A percentile compares a stretch with the other conserved stretches of the same genome.
Conservation (phyloP, 2,797 vertebrate genomes). For the Peromyscus aztecus region DNA sequence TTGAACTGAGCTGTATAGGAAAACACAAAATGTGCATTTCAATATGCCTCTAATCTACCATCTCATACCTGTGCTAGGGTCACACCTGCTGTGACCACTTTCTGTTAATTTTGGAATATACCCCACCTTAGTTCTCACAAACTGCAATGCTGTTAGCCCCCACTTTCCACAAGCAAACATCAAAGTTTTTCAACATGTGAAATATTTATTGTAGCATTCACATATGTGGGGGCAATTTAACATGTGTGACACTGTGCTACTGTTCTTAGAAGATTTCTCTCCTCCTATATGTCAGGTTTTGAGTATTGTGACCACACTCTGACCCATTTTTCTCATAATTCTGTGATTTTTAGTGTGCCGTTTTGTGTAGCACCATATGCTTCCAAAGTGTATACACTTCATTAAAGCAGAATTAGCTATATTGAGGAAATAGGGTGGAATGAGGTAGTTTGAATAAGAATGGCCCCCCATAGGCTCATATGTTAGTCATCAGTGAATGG, state of each 20-base stretch:
- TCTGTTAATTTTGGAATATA: background rate
- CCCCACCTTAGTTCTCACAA: background rate
- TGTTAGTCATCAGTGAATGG: background rate
- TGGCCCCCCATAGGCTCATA: background rate
- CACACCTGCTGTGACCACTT: background rate
- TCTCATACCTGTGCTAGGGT: background rate
- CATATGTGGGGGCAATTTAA: background rate
- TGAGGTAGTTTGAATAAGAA: background rate
- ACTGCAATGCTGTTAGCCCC: background rate
- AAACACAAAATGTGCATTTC: background rate
- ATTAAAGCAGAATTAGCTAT: background rate
- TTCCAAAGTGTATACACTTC: background rate
- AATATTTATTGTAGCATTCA: background rate
- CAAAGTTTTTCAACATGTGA: background rate
- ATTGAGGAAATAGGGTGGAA: background rate
- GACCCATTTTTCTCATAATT: background rate
- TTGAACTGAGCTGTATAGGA: background rate
- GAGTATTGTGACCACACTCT: background rate
- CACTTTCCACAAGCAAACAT: slow-evolving; percentile 29
- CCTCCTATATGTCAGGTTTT: background rate
- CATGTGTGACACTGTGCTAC: background rate
- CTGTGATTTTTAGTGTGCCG: background rate
- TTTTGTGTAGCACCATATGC: background rate
- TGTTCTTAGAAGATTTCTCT: background rate
- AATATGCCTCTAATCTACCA: background rate